Evolutionary conservation across 2,113 vertebrate species (phyloP).

Genomic region (Vidua macroura): DNA sequence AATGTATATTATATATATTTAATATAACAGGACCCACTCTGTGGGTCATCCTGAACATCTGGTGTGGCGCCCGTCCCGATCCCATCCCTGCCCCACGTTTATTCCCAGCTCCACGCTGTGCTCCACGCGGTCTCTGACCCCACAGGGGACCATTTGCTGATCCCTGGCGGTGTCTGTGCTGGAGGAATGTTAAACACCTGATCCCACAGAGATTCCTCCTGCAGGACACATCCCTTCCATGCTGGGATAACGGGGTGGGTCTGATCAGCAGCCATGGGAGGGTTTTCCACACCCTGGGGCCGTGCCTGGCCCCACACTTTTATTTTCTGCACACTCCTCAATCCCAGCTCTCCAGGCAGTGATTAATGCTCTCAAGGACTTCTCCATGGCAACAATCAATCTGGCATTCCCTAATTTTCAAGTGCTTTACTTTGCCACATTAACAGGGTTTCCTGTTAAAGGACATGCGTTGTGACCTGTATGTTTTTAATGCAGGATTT

Average conservation of each 20-base stretch:
- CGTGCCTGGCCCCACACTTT: neutral
- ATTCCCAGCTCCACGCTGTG: neutral
- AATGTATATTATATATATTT: neutral
- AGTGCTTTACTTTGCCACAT: slow-evolving; percentile 26
- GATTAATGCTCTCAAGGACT: slow-evolving; percentile 55
- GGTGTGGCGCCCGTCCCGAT: too few relatives aligned
- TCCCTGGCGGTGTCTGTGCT: neutral
- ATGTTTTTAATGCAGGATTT: neutral
- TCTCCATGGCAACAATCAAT: slow-evolving; percentile 64
- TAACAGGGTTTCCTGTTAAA: neutral
- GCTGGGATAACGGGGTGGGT: neutral
- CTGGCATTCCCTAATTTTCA: slow-evolving; percentile 54
- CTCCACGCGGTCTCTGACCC: neutral
- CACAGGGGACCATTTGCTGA: neutral
- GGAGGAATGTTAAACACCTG: neutral
- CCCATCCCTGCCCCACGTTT: neutral
- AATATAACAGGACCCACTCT: neutral
- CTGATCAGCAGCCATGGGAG: neutral
- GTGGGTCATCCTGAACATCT: neutral
- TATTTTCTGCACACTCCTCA: neutral
- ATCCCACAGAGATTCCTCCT: neutral
- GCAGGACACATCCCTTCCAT: neutral
- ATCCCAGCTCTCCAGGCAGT: slow-evolving; percentile 26
- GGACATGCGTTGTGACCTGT: neutral
- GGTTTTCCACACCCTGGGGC: neutral